Evolutionary conservation across 1,140 invertebrate species (phyloP), one percentile per base, ranked within the genome.

Genomic region (Caenorhabditis brenneri): DNA sequence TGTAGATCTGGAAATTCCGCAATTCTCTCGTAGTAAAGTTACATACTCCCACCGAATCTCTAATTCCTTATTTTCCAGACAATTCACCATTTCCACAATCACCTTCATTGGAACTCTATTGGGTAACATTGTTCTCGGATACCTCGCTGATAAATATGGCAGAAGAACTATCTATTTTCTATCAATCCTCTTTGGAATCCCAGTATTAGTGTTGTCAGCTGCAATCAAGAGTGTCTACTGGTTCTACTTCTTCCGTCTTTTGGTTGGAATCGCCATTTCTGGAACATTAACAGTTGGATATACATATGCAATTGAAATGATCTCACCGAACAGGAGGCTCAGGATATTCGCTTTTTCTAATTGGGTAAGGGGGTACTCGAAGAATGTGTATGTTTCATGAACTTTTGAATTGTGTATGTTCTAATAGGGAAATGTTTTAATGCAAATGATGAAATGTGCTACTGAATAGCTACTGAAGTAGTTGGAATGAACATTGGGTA

Each of bases 241-340:
- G 16, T 74, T 74, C n/a, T 74, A 74, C 15, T n/a, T 74, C 10
- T 74, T 74, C 15, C 65, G 65, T 42, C 3, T 42, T 24, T 15
- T 74, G 29, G 24, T 74, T 33, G 65, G 46, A 42, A 42, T 24
- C 9, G 36, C 1, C 16, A 42, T 19, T 74, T n/a, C 65, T 42
- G 65, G 65, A 42, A 74, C 65, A 12, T 42, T 74, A 4, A 74
- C 65, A 7, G 65, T 74, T 27, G 65, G 65, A 46, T 74, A 31
- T 16, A 74, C 65, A 9, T 74, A 74, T 74, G 65, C 65, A 3
- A 74, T 31, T 33, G 65, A 74, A 19, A 74, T 74, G 65, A 74
- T 74, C 1, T 74, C 65, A 0, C 36, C 65, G 39, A n/a, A n/a
- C n/a, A n/a, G n/a, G n/a, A n/a, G n/a, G n/a, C n/a, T n/a, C n/a